These are phyloP conservation scores for Apodemus sylvaticus DNA, from an alignment of 2,113 vertebrate species.

Conservation along the genomic window DNA sequence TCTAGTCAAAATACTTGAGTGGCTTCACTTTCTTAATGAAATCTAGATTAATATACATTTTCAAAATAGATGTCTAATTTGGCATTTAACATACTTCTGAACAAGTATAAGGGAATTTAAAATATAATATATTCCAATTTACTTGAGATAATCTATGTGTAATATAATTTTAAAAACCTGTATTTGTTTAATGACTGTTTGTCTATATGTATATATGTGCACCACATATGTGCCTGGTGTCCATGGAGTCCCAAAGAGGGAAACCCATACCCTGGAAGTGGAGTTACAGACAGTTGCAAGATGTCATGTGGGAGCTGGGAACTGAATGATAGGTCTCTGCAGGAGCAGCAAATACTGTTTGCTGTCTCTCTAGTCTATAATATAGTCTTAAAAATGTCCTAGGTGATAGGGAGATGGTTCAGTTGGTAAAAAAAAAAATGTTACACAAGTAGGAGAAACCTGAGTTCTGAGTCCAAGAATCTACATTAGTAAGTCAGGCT, in stretches of 20 bases:
- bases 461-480: neutral
- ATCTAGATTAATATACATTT: neutral
- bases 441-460: neutral
- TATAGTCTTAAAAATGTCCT: neutral
- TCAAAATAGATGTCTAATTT: slow-evolving; percentile 12
- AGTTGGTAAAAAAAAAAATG: neutral
- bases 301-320: neutral
- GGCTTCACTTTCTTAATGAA: slow-evolving; percentile 36
- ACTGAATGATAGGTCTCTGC: neutral
- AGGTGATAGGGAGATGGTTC: neutral
- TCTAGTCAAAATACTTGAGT: neutral
- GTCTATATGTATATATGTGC: neutral
- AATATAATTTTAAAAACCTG: neutral
- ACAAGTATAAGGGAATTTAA: neutral
- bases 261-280: neutral
- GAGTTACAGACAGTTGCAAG: neutral
- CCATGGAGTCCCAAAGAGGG: neutral
- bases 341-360: neutral
- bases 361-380: neutral
- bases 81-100: neutral
- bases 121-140: neutral
- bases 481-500: neutral
- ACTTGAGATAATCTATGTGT: slow-evolving; percentile 44
- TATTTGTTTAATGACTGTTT: neutral
- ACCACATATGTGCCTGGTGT: neutral